Evolutionary conservation across 2,113 vertebrate species (phyloP).

Genomic region (Panthera tigris): DNA sequence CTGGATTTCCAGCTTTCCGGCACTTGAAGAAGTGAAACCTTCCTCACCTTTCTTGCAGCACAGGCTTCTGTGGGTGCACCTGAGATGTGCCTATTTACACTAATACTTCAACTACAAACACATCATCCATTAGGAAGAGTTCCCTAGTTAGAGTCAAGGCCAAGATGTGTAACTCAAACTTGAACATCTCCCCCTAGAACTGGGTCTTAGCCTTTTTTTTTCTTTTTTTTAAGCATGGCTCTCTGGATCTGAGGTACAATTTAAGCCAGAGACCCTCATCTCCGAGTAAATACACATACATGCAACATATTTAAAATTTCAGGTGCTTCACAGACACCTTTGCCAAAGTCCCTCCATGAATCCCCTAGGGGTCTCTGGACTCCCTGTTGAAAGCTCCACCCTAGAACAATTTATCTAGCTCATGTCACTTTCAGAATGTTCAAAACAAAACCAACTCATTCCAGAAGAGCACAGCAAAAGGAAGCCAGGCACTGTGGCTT

Average conservation of each 20-base stretch:
- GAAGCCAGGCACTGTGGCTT: constrained; percentile 51
- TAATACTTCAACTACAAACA: not conserved
- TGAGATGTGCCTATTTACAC: not conserved
- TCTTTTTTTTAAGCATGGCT: not conserved
- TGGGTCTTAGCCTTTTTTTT: not conserved
- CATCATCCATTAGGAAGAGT: not conserved
- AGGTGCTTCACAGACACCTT: not conserved
- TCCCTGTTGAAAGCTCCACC: not conserved
- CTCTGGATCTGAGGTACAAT: not conserved
- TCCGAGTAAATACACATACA: not conserved
- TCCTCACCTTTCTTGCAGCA: not conserved
- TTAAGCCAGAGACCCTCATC: not conserved
- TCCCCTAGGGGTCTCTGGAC: not conserved
- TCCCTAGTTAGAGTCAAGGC: not conserved
- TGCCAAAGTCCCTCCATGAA: not conserved
- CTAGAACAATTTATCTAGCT: not conserved
- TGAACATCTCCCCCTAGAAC: not conserved
- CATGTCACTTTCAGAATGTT: not conserved
- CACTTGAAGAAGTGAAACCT: not conserved
- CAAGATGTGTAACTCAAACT: not conserved
- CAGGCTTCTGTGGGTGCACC: not conserved
- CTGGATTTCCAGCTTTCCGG: not conserved
- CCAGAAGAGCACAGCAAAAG: not conserved
- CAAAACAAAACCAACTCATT: constrained; percentile 55
- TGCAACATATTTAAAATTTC: not conserved